A percentile compares a stretch with the other conserved stretches of the same genome.
These are phyloP conservation scores for Serrognathus titanus DNA, from an alignment of 2,888 invertebrate species.

Conservation along the genomic window DNA sequence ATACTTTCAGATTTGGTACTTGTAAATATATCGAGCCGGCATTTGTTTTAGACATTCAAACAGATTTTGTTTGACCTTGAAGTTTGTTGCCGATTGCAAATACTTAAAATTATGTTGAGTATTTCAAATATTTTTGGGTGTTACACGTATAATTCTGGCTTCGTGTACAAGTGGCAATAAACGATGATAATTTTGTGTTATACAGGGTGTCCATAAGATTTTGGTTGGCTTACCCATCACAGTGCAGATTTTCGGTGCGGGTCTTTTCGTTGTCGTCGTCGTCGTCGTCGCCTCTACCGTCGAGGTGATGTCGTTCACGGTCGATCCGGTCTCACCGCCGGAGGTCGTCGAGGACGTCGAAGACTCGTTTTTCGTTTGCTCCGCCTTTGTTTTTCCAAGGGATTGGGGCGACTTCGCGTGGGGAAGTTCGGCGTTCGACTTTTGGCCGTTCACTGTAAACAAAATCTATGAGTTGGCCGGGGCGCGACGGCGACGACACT, in stretches of 20 bases:
- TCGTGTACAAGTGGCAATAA: not conserved
- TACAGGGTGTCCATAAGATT: not conserved
- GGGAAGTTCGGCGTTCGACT: conserved; percentile 5
- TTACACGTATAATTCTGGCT: too few relatives aligned
- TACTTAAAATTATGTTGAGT: too few relatives aligned
- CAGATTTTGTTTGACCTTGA: too few relatives aligned
- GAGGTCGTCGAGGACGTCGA: conserved; percentile 13
- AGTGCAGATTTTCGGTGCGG: conserved; percentile 42
- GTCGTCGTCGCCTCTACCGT: conserved; percentile 17
- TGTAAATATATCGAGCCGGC: too few relatives aligned
- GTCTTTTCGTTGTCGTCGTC: conserved; percentile 28
- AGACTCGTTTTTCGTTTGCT: conserved; percentile 16
- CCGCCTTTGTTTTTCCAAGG: conserved; percentile 14
- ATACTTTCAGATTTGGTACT: too few relatives aligned
- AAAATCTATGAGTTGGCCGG: not conserved
- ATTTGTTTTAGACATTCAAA: too few relatives aligned
- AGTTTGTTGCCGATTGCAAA: too few relatives aligned
- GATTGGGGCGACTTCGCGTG: conserved; percentile 9
- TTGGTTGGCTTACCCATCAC: conserved; percentile 50
- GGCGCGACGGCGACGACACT: conserved; percentile 22
- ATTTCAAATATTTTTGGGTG: too few relatives aligned
- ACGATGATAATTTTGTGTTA: not conserved
- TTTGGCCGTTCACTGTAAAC: conserved; percentile 13
- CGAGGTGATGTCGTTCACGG: conserved; percentile 13
- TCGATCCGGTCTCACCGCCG: conserved; percentile 9